Conservation (phyloP, 2,797 vertebrate genomes). For the Ciconia nigra region DNA sequence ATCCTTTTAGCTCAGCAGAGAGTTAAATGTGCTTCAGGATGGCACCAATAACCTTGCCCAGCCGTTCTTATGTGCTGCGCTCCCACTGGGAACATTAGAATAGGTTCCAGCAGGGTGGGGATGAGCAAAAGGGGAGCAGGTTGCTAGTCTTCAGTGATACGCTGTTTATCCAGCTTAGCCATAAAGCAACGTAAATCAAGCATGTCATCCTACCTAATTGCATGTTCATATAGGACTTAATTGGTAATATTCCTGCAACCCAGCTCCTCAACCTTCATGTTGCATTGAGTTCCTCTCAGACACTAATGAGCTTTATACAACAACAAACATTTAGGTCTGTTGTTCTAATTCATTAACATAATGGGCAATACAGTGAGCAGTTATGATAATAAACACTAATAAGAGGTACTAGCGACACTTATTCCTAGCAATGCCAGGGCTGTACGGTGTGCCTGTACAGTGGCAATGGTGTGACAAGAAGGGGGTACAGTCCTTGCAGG, state of each 20-base stretch:
- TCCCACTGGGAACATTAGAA: slow-evolving; percentile 17
- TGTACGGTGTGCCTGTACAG: not conserved
- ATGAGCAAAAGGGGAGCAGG: slow-evolving; percentile 23
- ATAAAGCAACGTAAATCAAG: slow-evolving; percentile 74
- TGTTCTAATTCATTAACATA: slow-evolving; percentile 76
- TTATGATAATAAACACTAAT: slow-evolving; percentile 68
- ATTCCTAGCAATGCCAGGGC: slow-evolving; percentile 14
- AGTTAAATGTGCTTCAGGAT: not conserved
- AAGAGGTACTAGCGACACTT: slow-evolving; percentile 39
- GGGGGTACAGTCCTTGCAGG: not conserved
- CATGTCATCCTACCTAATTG: slow-evolving; percentile 73
- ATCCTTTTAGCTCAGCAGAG: not conserved
- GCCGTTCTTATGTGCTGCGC: not conserved
- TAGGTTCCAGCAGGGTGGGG: slow-evolving; percentile 34
- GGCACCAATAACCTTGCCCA: not conserved
- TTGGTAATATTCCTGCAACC: slow-evolving; percentile 69
- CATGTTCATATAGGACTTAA: slow-evolving; percentile 72
- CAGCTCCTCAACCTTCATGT: slow-evolving; percentile 54
- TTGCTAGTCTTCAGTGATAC: not conserved
- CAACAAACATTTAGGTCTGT: slow-evolving; percentile 70
- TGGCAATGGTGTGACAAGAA: not conserved
- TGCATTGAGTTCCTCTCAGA: slow-evolving; percentile 44
- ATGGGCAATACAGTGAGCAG: slow-evolving; percentile 62
- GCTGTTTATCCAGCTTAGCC: slow-evolving; percentile 57
- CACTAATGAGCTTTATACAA: slow-evolving; percentile 70